Percentiles rank a stretch among this genome's conserved stretches.
Conservation (phyloP, 2,113 vertebrate species). For the Corvus cornix region DNA sequence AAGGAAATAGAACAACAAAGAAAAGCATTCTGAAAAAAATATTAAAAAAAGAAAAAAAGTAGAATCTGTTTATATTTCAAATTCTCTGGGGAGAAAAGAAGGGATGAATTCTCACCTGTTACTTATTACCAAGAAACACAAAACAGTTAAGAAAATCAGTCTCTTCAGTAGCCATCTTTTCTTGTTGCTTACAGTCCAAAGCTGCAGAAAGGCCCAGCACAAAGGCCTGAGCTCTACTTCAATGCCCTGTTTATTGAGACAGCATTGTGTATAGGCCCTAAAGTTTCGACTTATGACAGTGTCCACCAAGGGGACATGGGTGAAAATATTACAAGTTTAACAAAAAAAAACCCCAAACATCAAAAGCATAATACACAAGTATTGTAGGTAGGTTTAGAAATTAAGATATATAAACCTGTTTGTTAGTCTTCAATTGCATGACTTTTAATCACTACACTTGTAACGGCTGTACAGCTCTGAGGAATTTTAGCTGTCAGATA, state of each 20-base stretch:
- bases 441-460: background rate
- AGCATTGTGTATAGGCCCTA: background rate
- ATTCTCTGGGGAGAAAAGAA: background rate
- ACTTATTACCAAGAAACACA: background rate
- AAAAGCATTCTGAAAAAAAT: background rate
- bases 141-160: background rate
- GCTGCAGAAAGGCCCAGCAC: background rate
- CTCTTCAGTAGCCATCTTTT: background rate
- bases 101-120: background rate
- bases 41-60: background rate
- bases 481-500: background rate
- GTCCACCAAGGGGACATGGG: background rate
- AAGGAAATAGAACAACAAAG: slow-evolving; percentile 20
- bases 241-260: background rate
- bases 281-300: background rate
- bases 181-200: background rate
- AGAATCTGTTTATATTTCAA: background rate
- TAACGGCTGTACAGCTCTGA: background rate
- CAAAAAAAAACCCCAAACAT: background rate
- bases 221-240: background rate
- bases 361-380: background rate
- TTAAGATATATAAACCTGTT: background rate
- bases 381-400: background rate
- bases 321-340: background rate
- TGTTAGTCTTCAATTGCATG: background rate